Percentiles rank a stretch among this genome's conserved stretches.
These are phyloP conservation scores for Idaea biselata DNA, from an alignment of 2,888 invertebrate species.

Conservation along the genomic window DNA sequence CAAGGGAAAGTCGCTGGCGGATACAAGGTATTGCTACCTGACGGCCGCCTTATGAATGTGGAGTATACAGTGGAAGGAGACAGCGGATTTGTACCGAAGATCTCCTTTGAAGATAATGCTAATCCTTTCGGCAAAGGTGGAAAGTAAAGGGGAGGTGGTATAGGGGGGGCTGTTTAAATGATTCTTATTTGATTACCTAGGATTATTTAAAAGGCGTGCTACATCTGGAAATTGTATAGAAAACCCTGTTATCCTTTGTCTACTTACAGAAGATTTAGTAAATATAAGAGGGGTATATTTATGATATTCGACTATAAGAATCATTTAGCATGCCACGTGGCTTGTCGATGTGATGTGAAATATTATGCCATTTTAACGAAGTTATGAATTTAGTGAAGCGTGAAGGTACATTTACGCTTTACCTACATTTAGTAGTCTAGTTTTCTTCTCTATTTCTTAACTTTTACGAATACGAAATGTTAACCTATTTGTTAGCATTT, in stretches of 20 bases:
- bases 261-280: too few relatives aligned
- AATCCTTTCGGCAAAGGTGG: slow-evolving; percentile 74
- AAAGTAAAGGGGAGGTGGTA: slow-evolving; percentile 39
- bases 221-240: not conserved
- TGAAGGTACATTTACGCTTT: slow-evolving; percentile 19
- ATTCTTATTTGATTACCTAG: not conserved
- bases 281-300: too few relatives aligned
- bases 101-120: slow-evolving; percentile 83
- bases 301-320: not conserved
- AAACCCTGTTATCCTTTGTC: too few relatives aligned
- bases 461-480: not conserved
- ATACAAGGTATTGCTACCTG: slow-evolving; percentile 85
- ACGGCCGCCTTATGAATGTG: slow-evolving; percentile 87
- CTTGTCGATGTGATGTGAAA: not conserved
- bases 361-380: slow-evolving; percentile 4
- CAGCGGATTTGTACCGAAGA: slow-evolving; percentile 86
- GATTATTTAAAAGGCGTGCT: not conserved
- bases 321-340: not conserved
- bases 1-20: slow-evolving; percentile 84
- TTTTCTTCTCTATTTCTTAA: not conserved
- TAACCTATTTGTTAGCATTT: too few relatives aligned
- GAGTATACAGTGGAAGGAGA: slow-evolving; percentile 86
- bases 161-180: not conserved
- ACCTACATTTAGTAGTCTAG: not conserved
- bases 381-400: slow-evolving; percentile 3